Conservation (phyloP, 2,113 vertebrate species). For the Anhinga anhinga region DNA sequence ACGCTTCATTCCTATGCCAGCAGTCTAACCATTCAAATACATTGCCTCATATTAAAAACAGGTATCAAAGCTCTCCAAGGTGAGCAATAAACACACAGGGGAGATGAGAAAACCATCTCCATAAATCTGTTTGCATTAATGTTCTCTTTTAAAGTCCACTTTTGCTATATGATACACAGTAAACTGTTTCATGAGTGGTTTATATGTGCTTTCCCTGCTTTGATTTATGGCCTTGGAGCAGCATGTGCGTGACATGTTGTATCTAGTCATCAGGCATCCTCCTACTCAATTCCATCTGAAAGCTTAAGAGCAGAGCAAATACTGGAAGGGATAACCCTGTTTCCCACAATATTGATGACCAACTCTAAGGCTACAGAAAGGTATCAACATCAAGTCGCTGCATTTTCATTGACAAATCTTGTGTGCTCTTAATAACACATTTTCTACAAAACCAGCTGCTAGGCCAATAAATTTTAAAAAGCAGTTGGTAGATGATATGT, state of each 20-base stretch:
- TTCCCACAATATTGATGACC: not conserved
- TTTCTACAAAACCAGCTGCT: not conserved
- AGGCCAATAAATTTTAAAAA: slow-evolving; percentile 21
- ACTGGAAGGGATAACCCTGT: not conserved
- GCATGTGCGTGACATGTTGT: not conserved
- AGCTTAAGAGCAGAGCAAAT: not conserved
- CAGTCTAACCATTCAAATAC: not conserved
- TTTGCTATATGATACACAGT: not conserved
- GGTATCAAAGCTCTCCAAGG: not conserved
- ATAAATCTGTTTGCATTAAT: slow-evolving; percentile 9
- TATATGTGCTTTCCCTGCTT: not conserved
- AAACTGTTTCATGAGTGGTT: not conserved
- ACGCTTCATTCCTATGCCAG: not conserved
- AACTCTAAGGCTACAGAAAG: not conserved
- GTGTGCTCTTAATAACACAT: not conserved
- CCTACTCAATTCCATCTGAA: not conserved
- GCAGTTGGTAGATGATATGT: slow-evolving; percentile 47
- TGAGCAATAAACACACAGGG: not conserved
- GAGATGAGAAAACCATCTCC: not conserved
- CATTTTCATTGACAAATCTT: not conserved
- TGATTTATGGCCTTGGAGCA: not conserved
- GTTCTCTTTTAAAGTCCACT: slow-evolving; percentile 2
- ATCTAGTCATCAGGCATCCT: not conserved
- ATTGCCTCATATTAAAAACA: not conserved
- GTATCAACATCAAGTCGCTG: not conserved